A percentile compares a stretch with the other conserved stretches of the same genome.
These are phyloP conservation scores for Parnassius smintheus DNA, from an alignment of 2,888 invertebrate species.

Conservation along the genomic window DNA sequence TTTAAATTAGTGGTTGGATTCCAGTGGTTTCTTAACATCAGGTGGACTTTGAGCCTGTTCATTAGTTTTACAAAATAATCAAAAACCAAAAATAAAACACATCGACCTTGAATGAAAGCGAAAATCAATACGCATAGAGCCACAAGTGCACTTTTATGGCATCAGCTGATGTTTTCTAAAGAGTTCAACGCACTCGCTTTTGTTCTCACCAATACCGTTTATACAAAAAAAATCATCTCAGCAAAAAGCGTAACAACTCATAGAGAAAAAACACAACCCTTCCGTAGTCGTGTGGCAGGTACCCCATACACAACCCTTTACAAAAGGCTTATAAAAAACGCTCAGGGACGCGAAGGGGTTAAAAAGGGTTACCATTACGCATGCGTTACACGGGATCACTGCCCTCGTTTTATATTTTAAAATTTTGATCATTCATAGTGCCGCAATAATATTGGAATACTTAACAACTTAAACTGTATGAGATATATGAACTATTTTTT, in stretches of 20 bases:
- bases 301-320: constrained; percentile 77
- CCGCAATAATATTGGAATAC: neutral
- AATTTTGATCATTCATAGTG: constrained; percentile 42
- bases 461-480: too few species aligned
- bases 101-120: constrained; percentile 63
- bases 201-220: constrained; percentile 52
- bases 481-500: too few species aligned
- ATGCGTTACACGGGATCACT: constrained; percentile 73
- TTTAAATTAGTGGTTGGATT: neutral
- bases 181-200: constrained; percentile 75
- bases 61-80: neutral
- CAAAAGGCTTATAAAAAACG: constrained; percentile 76
- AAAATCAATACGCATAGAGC: constrained; percentile 68
- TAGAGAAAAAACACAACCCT: constrained; percentile 76
- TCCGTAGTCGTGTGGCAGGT: constrained; percentile 75
- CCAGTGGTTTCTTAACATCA: neutral
- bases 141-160: constrained; percentile 73
- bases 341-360: constrained; percentile 75
- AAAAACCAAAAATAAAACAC: constrained; percentile 32
- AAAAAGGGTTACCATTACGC: constrained; percentile 79
- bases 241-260: constrained; percentile 60
- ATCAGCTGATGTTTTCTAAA: constrained; percentile 74
- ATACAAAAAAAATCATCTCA: constrained; percentile 59
- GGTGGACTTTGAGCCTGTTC: too few species aligned
- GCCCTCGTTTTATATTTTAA: constrained; percentile 73